A percentile compares a stretch with the other conserved stretches of the same genome.
These are phyloP conservation scores for Chrysodeixis includens DNA, from an alignment of 2,888 invertebrate species.

Conservation along the genomic window DNA sequence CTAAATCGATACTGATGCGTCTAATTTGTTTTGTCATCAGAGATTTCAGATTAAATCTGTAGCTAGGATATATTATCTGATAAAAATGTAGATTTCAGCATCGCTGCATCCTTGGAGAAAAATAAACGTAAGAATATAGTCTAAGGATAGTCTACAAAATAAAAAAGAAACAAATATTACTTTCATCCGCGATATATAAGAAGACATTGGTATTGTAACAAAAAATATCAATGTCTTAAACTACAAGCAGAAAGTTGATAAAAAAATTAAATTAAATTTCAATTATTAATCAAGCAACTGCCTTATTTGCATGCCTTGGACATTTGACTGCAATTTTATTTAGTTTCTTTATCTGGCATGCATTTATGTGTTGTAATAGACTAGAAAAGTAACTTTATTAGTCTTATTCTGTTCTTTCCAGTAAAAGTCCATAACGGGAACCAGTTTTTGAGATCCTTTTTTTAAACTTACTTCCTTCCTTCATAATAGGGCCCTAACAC, in stretches of 20 bases:
- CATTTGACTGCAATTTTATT: not conserved
- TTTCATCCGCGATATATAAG: not conserved
- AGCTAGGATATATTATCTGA: too few species aligned
- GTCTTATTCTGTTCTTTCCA: not conserved
- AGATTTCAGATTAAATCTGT: too few species aligned
- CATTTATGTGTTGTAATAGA: not conserved
- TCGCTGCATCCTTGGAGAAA: not conserved
- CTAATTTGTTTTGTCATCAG: too few species aligned
- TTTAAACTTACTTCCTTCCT: conserved; percentile 29
- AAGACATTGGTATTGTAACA: not conserved
- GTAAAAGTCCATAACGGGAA: not conserved
- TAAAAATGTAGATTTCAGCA: not conserved
- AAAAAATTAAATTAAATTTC: not conserved
- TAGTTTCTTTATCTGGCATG: not conserved
- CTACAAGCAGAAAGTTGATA: too few species aligned
- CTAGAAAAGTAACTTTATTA: not conserved
- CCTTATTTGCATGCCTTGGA: conserved; percentile 9
- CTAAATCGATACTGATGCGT: too few species aligned
- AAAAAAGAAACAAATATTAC: not conserved
- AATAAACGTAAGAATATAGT: not conserved
- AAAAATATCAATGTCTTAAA: too few species aligned
- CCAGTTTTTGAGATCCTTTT: conserved; percentile 5
- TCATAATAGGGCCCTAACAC: conserved; percentile 54
- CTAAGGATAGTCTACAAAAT: not conserved
- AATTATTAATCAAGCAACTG: not conserved